Percentiles rank a stretch among this genome's conserved stretches.
These are phyloP conservation scores for Drosophila truncata DNA, from an alignment of 1,140 invertebrate genomes.

Conservation along the genomic window DNA sequence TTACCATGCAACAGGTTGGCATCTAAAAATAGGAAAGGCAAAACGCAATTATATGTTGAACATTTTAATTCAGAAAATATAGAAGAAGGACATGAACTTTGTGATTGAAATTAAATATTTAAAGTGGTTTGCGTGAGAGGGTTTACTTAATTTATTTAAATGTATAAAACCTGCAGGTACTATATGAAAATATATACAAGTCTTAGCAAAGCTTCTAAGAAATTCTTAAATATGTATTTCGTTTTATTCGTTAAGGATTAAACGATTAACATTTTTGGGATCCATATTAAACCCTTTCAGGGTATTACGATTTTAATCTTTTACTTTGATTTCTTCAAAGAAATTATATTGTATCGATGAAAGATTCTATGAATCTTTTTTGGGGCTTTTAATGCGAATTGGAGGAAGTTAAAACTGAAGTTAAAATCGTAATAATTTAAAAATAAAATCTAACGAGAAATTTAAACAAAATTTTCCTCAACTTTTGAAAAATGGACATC, in stretches of 20 bases:
- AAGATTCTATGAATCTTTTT: too few species aligned
- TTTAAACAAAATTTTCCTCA: too few species aligned
- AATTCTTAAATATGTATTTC: neutral
- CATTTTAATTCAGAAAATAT: neutral
- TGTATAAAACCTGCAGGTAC: neutral
- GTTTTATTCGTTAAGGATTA: neutral
- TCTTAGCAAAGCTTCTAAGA: neutral
- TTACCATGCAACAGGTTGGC: neutral
- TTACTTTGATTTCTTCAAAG: neutral
- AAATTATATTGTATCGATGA: neutral
- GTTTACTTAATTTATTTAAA: neutral
- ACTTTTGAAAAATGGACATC: too few species aligned
- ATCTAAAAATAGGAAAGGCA: neutral
- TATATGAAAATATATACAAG: neutral
- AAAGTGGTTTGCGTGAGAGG: too few species aligned
- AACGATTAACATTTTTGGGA: too few species aligned
- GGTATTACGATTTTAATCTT: neutral
- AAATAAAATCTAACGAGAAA: too few species aligned
- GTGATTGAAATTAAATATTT: neutral
- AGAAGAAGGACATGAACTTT: neutral
- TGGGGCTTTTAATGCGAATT: too few species aligned
- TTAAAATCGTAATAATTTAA: neutral
- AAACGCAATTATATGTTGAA: neutral
- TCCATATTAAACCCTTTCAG: too few species aligned
- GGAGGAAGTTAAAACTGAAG: too few species aligned